Percentiles rank a stretch among this genome's conserved stretches.
Evolutionary conservation across 2,888 invertebrate species (phyloP).

Genomic region (Eilema sororculum): DNA sequence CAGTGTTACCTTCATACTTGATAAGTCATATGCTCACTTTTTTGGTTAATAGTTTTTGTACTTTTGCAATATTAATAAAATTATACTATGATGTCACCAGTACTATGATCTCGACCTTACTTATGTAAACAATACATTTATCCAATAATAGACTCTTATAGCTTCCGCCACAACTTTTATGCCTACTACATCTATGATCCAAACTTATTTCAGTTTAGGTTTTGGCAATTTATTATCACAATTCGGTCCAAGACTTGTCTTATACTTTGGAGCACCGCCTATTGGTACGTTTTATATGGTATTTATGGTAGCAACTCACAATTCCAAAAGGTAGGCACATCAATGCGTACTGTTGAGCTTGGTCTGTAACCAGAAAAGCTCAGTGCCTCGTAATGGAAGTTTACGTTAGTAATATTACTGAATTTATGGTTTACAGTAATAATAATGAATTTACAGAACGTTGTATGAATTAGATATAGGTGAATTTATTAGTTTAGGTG

Average conservation of each 20-base stretch:
- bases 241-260: background rate
- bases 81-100: background rate
- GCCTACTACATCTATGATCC: background rate
- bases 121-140: background rate
- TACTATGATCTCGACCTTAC: constrained; percentile 10
- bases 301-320: too few species aligned
- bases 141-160: background rate
- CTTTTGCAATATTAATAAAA: background rate
- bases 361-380: too few species aligned
- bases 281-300: too few species aligned
- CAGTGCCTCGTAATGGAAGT: too few species aligned
- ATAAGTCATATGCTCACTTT: background rate
- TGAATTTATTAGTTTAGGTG: background rate
- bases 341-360: too few species aligned
- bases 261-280: too few species aligned
- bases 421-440: too few species aligned
- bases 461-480: background rate
- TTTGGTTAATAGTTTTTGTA: background rate
- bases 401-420: too few species aligned
- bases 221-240: background rate
- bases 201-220: background rate
- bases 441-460: background rate
- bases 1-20: background rate
- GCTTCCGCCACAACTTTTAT: too few species aligned
- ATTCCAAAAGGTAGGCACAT: too few species aligned